Percentiles rank a stretch among this genome's conserved stretches.
Conservation (phyloP, 1,140 invertebrate species). For the Magallana angulata region DNA sequence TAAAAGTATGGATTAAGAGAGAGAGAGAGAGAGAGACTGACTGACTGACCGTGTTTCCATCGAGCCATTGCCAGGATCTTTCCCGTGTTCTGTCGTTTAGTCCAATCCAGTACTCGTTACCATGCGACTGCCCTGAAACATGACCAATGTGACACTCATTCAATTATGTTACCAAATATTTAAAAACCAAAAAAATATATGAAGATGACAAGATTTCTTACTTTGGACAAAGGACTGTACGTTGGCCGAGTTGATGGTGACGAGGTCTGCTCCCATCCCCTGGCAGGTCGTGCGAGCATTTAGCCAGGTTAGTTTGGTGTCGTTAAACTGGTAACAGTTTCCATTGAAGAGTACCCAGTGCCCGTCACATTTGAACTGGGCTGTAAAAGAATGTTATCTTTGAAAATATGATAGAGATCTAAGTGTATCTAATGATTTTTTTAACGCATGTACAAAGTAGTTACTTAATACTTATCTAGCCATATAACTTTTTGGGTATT, state of each 20-base stretch:
- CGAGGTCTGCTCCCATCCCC: constrained; percentile 1
- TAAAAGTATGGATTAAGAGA: neutral
- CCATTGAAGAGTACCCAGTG: constrained; percentile 52
- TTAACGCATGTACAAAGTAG: too few species aligned
- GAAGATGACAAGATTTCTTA: constrained; percentile 5
- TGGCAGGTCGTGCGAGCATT: constrained; percentile 46
- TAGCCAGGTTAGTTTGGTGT: constrained; percentile 38
- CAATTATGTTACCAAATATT: neutral
- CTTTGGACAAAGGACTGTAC: constrained; percentile 42
- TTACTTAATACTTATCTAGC: too few species aligned
- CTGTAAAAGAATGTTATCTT: constrained; percentile 41
- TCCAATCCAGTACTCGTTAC: constrained; percentile 54
- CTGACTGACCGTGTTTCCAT: constrained; percentile 27
- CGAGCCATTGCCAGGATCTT: constrained; percentile 54
- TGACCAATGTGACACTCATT: neutral
- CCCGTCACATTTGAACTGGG: constrained; percentile 53
- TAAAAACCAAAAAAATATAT: neutral
- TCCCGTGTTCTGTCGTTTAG: constrained; percentile 47
- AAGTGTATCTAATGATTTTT: too few species aligned
- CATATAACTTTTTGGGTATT: too few species aligned
- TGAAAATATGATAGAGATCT: too few species aligned
- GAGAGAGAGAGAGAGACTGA: neutral
- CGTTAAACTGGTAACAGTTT: constrained; percentile 60
- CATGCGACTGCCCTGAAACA: constrained; percentile 39
- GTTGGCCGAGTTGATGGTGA: constrained; percentile 4